phyloP scores from a whole-genome alignment of 2,113 vertebrate species.

The Chloroceryle aenea region DNA sequence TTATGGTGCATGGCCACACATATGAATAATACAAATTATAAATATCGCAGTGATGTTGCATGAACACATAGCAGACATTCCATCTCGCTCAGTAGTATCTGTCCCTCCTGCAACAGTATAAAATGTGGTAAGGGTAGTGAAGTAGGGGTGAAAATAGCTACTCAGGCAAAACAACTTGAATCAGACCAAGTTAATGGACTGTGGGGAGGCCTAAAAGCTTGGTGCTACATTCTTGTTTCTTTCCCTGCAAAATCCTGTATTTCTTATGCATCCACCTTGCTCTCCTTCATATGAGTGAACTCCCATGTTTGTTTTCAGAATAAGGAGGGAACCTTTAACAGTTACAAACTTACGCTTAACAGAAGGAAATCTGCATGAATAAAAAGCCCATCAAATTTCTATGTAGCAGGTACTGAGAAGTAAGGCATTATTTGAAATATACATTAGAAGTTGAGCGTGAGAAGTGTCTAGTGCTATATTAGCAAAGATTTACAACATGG shows the following conservation, averaged over 20 bases:
- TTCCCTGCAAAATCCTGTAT: neutral
- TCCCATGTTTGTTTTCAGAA: neutral
- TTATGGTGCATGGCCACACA: neutral
- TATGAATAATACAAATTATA: neutral
- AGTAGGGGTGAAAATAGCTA: neutral
- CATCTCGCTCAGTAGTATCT: neutral
- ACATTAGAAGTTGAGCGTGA: neutral
- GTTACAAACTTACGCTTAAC: neutral
- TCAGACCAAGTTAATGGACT: neutral
- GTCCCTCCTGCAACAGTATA: neutral
- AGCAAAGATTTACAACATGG: neutral
- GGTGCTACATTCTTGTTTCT: neutral
- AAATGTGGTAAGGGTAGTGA: neutral
- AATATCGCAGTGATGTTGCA: fast-evolving
- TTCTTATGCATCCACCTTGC: neutral
- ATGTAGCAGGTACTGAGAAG: neutral
- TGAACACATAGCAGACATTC: neutral
- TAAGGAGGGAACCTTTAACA: neutral
- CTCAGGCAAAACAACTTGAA: neutral
- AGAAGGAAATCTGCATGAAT: neutral
- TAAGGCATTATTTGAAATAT: neutral
- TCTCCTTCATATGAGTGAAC: neutral
- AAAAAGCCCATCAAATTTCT: neutral
- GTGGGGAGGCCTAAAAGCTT: neutral
- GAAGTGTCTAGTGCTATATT: neutral